Percentiles rank a stretch among this genome's conserved stretches.
Evolutionary conservation across 2,888 invertebrate species (phyloP).

Genomic region (Ectobius pallidus): DNA sequence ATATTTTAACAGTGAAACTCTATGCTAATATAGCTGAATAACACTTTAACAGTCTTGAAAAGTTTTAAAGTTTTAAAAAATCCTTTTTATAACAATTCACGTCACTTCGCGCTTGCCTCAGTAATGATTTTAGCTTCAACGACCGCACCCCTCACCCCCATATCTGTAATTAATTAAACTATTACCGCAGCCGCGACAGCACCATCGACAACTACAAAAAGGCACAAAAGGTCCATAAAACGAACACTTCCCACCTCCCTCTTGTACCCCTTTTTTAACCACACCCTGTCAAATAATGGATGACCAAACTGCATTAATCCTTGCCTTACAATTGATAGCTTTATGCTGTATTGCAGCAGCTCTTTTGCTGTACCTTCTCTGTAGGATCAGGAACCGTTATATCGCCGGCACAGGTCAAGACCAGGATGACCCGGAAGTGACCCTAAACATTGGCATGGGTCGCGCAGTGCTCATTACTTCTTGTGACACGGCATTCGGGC

Average conservation of each 20-base stretch:
- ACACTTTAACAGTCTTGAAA: too few species aligned
- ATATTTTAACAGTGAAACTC: too few species aligned
- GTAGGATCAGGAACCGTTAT: conserved; percentile 50
- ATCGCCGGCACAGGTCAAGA: conserved; percentile 8
- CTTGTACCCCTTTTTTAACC: too few species aligned
- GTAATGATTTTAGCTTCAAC: too few species aligned
- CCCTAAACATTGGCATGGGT: conserved; percentile 56
- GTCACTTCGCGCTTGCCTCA: too few species aligned
- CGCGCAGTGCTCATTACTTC: conserved; percentile 79
- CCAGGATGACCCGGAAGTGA: conserved; percentile 12
- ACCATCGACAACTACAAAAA: too few species aligned
- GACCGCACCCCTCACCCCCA: too few species aligned
- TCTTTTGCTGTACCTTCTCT: conserved; percentile 74
- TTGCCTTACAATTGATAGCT: conserved; percentile 81
- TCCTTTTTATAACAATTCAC: too few species aligned
- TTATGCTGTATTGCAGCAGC: conserved; percentile 85
- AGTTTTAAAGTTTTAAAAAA: too few species aligned
- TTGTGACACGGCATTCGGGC: conserved; percentile 78
- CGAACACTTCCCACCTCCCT: not conserved
- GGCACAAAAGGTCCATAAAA: not conserved
- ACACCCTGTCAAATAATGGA: conserved; percentile 74
- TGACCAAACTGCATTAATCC: conserved; percentile 77
- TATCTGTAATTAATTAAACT: not conserved
- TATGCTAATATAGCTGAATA: too few species aligned
- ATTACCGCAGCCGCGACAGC: not conserved